These are phyloP conservation scores for Darevskia mixta DNA, from an alignment of 2,797 vertebrate genomes.

Conservation along the genomic window DNA sequence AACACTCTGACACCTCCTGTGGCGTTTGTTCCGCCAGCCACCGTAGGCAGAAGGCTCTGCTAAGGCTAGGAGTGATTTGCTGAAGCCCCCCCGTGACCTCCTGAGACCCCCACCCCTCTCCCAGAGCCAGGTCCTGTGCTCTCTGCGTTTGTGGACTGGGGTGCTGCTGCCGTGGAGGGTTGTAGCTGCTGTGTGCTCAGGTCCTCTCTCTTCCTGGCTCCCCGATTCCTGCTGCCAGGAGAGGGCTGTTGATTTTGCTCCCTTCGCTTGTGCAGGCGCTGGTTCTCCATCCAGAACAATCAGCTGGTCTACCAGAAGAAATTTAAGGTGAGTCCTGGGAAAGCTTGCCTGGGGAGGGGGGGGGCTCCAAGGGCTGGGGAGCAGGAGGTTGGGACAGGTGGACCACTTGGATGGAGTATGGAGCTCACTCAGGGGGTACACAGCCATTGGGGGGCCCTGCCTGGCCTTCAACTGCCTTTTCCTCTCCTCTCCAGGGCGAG, in stretches of 20 bases:
- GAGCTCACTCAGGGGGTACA: neutral
- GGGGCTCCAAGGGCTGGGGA: neutral
- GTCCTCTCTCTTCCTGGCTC: rapidly evolving
- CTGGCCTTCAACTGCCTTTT: neutral
- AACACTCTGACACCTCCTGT: neutral
- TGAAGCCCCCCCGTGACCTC: neutral
- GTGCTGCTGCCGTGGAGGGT: too few species aligned
- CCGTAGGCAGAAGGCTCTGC: too few species aligned
- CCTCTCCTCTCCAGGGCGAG: neutral
- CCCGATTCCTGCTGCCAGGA: neutral
- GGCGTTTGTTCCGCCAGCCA: neutral
- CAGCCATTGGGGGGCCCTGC: neutral
- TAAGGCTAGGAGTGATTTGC: neutral
- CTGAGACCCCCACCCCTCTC: neutral
- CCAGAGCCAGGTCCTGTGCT: neutral
- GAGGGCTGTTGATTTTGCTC: constrained; percentile 48
- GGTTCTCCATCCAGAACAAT: constrained; percentile 99
- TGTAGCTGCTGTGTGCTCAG: too few species aligned
- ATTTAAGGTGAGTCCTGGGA: constrained; percentile 89
- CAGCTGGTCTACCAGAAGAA: constrained; percentile 99
- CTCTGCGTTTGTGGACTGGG: neutral
- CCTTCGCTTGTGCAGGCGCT: constrained; percentile 87
- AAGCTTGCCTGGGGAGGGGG: neutral
- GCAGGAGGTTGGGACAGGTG: neutral
- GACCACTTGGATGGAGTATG: neutral